These are phyloP conservation scores for Mus spretus DNA, from an alignment of 2,797 vertebrate species.

Conservation along the genomic window DNA sequence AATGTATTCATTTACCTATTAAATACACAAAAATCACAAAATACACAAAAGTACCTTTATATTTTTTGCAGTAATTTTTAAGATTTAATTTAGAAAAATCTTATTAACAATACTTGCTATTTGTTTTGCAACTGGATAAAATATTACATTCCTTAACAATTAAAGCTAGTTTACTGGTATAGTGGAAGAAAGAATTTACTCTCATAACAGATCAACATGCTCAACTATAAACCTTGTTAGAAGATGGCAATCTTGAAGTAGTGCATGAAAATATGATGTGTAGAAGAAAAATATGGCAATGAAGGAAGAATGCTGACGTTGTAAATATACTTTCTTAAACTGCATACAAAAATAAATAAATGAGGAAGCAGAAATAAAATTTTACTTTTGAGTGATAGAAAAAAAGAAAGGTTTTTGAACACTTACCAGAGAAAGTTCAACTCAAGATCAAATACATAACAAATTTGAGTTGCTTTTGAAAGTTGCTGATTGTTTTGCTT, in stretches of 20 bases:
- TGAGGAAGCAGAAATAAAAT: background rate
- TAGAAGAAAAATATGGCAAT: constrained; percentile 10
- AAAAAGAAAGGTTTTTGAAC: background rate
- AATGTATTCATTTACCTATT: background rate
- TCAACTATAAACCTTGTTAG: constrained; percentile 35
- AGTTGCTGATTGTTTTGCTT: background rate
- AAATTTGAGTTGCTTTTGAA: background rate
- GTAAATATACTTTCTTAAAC: background rate
- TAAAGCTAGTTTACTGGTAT: background rate
- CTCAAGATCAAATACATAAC: background rate
- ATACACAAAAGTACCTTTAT: background rate
- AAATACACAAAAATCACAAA: background rate
- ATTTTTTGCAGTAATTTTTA: too few species aligned
- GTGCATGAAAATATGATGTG: background rate
- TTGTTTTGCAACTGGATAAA: too few species aligned
- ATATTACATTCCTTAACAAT: background rate
- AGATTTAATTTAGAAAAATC: too few species aligned
- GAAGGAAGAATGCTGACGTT: background rate
- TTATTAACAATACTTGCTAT: too few species aligned
- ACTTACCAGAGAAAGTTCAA: background rate
- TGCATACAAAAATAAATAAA: background rate
- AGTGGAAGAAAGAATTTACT: constrained; percentile 24
- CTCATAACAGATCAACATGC: background rate
- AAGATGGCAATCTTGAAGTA: background rate
- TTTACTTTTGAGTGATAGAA: background rate